Conservation (phyloP, 1,140 invertebrate species). For the Drosophila kikkawai region DNA sequence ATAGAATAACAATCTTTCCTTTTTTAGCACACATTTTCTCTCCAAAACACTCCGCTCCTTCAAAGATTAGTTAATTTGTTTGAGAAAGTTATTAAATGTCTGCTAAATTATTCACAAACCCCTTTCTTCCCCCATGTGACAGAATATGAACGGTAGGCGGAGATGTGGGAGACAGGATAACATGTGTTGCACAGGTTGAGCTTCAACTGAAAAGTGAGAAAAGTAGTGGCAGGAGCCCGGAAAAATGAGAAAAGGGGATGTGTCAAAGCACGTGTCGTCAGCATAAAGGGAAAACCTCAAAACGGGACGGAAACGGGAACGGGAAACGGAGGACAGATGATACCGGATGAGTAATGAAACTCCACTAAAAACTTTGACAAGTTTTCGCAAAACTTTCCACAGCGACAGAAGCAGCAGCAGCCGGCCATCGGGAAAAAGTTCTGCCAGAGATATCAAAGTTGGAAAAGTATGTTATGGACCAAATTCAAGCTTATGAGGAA, state of each 20-base stretch:
- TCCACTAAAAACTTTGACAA: constrained; percentile 64
- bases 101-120: constrained; percentile 22
- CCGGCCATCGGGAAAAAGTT: constrained; percentile 26
- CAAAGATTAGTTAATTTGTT: constrained; percentile 9
- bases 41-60: not conserved
- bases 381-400: constrained; percentile 46
- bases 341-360: constrained; percentile 61
- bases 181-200: constrained; percentile 46
- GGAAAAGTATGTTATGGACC: constrained; percentile 48
- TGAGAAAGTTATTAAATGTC: constrained; percentile 17
- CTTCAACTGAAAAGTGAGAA: constrained; percentile 7
- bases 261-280: constrained; percentile 51
- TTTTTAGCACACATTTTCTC: not conserved
- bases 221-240: not conserved
- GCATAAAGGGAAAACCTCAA: constrained; percentile 41
- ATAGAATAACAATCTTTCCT: too few relatives aligned
- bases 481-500: constrained; percentile 13
- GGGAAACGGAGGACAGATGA: constrained; percentile 36
- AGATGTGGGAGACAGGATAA: constrained; percentile 13
- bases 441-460: constrained; percentile 42
- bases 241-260: constrained; percentile 11
- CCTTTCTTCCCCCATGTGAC: not conserved
- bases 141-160: constrained; percentile 11
- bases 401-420: constrained; percentile 1
- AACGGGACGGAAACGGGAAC: constrained; percentile 9